A percentile compares a stretch with the other conserved stretches of the same genome.
Conservation (phyloP, 2,797 vertebrate species). For the Vultur gryphus region DNA sequence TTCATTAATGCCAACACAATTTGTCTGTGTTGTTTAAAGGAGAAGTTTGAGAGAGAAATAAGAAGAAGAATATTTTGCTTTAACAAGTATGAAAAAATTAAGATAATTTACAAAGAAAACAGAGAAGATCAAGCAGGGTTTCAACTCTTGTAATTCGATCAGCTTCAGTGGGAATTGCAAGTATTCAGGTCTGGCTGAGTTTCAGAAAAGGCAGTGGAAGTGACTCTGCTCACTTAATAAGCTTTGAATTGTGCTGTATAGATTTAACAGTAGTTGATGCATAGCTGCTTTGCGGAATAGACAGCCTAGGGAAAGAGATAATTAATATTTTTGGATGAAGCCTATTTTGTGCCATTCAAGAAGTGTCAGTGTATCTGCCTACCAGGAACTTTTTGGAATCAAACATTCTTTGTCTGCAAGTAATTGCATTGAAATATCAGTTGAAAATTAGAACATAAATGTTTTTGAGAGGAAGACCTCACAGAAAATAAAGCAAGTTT, state of each 20-base stretch:
- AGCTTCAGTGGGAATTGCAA: neutral
- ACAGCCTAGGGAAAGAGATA: neutral
- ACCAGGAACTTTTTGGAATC: neutral
- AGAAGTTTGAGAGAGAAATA: neutral
- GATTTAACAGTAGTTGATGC: neutral
- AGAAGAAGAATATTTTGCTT: neutral
- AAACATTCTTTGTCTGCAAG: neutral
- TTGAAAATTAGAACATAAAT: neutral
- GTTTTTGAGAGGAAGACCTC: neutral
- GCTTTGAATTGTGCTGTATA: neutral
- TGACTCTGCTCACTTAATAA: neutral
- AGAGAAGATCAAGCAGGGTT: neutral
- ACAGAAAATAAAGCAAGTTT: neutral
- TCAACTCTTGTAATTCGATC: neutral
- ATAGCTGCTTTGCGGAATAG: neutral
- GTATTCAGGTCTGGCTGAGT: neutral
- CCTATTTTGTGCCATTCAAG: neutral
- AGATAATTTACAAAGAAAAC: neutral
- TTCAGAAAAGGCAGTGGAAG: neutral
- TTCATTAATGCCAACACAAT: neutral
- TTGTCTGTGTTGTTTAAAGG: neutral
- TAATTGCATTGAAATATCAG: neutral
- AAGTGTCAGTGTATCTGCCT: neutral
- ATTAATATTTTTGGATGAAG: neutral
- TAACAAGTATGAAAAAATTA: neutral